Base-by-base conservation (phyloP, 2,797 vertebrate genomes). In the Fratercula arctica region DNA sequence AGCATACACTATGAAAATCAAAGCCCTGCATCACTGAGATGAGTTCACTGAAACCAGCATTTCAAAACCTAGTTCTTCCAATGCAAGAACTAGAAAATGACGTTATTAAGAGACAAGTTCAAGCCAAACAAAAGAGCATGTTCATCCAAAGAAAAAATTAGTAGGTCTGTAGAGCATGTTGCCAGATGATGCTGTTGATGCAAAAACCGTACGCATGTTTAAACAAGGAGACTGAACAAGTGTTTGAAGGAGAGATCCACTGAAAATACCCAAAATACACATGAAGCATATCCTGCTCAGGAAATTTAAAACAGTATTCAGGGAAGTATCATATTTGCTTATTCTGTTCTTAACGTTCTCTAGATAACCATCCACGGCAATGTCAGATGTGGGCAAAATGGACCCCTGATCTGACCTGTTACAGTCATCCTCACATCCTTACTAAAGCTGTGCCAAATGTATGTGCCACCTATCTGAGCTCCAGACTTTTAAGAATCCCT, bases 161-260 rank as follows among this genome's bases (percentile, higher is more conserved):
- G 35, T 39, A 72, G 25, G 33, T 75, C 13, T 79, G 50, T 57
- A 73, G 26, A 76, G 10, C 6, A 61, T 1, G 1, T 13, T 76
- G 70, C 35, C 28, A 25, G 13, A 26, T 21, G 18, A n/a, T 26
- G 33, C 17, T 68, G 45, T 7, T 89, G 54, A 51, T 45, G 28
- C 7, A 82, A 87, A 73, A 91, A 75, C 61, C 0, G 0, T 17
- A 15, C 1, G 2, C 0, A 5, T 45, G 41, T 33, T 82, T 59
- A 89, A 72, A 72, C 7, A 8, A 75, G 21, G 41, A 89, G 45
- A 51, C 28, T 51, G 48, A 63, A 68, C 16, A 86, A 61, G 11
- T 26, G 66, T 50, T 66, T 63, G 39, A 85, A 76, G 35, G 33
- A 63, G 50, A 80, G 5, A 73, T 41, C 24, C 33, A 37, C 12